Conservation (phyloP, 2,113 vertebrate species). For the Oceanites oceanicus region DNA sequence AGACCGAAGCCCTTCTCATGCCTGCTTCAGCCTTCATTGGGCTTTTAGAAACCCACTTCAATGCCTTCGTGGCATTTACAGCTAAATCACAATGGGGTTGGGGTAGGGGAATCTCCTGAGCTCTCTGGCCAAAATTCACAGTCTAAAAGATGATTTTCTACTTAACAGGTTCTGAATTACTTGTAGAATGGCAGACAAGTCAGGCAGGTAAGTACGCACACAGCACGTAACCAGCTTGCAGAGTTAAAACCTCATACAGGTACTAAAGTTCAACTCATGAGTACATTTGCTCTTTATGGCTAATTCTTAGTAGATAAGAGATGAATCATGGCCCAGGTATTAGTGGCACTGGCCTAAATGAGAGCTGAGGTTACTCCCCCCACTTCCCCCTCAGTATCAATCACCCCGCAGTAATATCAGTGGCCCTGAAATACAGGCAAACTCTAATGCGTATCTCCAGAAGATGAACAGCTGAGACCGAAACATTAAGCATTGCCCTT, state of each 20-base stretch:
- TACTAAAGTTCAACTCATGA: slow-evolving; percentile 32
- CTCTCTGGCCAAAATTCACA: not conserved
- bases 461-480: not conserved
- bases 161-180: not conserved
- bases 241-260: not conserved
- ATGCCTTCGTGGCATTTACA: not conserved
- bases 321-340: slow-evolving; percentile 8
- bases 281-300: not conserved
- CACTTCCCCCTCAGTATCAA: not conserved
- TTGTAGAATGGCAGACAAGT: not conserved
- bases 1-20: not conserved
- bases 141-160: not conserved
- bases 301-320: slow-evolving; percentile 37
- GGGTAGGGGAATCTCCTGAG: not conserved
- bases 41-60: not conserved
- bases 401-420: not conserved
- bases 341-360: not conserved
- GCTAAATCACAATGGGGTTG: not conserved
- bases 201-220: not conserved
- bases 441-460: accelerated
- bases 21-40: not conserved
- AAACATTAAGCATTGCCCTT: not conserved
- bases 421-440: not conserved
- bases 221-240: not conserved
- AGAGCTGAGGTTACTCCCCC: not conserved